Evolutionary conservation across 2,888 invertebrate species (phyloP), one percentile per base, ranked within the genome.

Genomic region (Mystacides longicornis): DNA sequence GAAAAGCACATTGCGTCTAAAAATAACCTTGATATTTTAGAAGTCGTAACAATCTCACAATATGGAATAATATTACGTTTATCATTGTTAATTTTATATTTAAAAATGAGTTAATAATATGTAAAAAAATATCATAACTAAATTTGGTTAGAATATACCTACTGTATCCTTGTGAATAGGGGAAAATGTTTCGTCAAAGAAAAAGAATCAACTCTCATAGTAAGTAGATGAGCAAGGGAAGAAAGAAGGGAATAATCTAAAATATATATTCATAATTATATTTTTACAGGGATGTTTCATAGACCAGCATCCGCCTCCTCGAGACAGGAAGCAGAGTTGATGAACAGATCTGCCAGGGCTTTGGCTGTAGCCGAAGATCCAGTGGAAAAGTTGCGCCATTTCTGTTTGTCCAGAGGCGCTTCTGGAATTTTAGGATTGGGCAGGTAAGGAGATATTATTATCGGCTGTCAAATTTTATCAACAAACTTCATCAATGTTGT

Each of bases 381-480:
- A 1, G 71, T 94, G 55, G 89, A 95, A 72, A 86, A 86, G 67
- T 72, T 97, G 62, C 81, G 95, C 49, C 75, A 92, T 62, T 76
- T 89, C 61, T 94, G 95, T 69, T 78, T 95, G 52, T 78, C 87
- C 1, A 80, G 94, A 58, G 97, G 96, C 19, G 87, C 93, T 23
- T 82, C 82, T 22, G 95, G 95, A 52, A 93, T 97, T 67, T 79
- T 95, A 65, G 90, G 89, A 1, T 74, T 97, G 48, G 89, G 88
- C 65, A 86, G 92, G 89, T 91, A 70, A 45, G n/a, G n/a, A n/a
- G n/a, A n/a, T n/a, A n/a, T n/a, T n/a, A n/a, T n/a, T n/a, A n/a
- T n/a, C n/a, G n/a, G n/a, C n/a, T n/a, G n/a, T n/a, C n/a, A n/a
- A n/a, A n/a, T n/a, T n/a, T n/a, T n/a, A n/a, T n/a, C n/a, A n/a